These are phyloP conservation scores for Carassius auratus DNA, from an alignment of 2,113 vertebrate genomes.

Conservation along the genomic window DNA sequence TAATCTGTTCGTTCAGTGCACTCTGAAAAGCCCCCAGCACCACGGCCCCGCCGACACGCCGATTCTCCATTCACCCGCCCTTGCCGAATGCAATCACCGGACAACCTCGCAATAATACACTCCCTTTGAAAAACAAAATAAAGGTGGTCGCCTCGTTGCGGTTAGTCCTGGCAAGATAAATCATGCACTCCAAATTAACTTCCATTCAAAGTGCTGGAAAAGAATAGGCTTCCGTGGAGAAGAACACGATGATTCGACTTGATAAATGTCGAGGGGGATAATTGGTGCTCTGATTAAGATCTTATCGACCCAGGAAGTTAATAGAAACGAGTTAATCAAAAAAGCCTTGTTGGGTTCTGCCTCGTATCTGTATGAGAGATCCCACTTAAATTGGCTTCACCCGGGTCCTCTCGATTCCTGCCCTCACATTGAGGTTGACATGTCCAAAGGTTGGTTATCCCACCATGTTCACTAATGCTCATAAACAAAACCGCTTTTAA, in stretches of 20 bases:
- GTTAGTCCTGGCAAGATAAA: constrained; percentile 85
- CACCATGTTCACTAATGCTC: constrained; percentile 55
- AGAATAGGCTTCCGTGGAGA: constrained; percentile 75
- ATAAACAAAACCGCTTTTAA: constrained; percentile 68
- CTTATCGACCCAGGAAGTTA: constrained; percentile 88
- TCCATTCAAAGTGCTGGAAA: constrained; percentile 83
- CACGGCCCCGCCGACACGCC: constrained; percentile 83
- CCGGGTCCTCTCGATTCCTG: constrained; percentile 39
- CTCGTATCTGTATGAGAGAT: constrained; percentile 62
- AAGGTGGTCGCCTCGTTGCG: constrained; percentile 82
- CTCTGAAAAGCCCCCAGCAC: constrained; percentile 81
- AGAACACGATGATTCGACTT: constrained; percentile 79
- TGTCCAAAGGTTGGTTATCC: constrained; percentile 63
- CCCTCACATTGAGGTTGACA: constrained; percentile 51
- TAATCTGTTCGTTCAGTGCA: constrained; percentile 81
- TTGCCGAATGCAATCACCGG: constrained; percentile 91
- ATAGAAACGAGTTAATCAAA: constrained; percentile 80
- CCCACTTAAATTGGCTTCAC: constrained; percentile 63
- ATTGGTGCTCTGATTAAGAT: constrained; percentile 88
- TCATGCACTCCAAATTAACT: constrained; percentile 90
- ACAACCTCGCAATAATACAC: constrained; percentile 87
- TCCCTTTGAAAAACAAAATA: constrained; percentile 79
- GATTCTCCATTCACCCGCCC: constrained; percentile 86
- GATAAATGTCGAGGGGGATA: constrained; percentile 85
- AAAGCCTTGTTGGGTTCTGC: constrained; percentile 71